These are phyloP conservation scores for Plumapathes pennacea DNA, from an alignment of 92 coral and sea anemone genomes.

Conservation along the genomic window DNA sequence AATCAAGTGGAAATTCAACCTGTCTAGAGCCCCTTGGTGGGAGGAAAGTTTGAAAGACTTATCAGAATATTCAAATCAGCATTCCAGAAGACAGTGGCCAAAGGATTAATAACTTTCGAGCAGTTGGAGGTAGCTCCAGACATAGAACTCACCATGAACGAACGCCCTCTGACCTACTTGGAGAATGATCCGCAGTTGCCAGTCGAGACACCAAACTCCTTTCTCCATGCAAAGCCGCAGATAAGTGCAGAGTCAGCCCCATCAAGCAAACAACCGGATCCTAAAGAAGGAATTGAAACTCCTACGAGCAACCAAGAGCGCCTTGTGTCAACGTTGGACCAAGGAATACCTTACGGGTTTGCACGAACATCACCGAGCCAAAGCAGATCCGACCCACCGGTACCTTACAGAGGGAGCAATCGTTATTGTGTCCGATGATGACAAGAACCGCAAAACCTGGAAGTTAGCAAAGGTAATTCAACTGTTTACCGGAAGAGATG, in stretches of 20 bases:
- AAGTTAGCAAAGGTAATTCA: slow-evolving; percentile 4
- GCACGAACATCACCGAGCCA: neutral
- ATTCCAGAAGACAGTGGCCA: slow-evolving; percentile 8
- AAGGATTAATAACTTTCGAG: slow-evolving; percentile 2
- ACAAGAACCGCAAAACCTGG: slow-evolving; percentile 9
- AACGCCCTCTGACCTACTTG: slow-evolving; percentile 7
- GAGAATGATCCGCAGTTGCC: slow-evolving; percentile 15
- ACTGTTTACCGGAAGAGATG: slow-evolving; percentile 4
- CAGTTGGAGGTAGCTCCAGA: slow-evolving; percentile 8
- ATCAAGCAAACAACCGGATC: slow-evolving; percentile 1
- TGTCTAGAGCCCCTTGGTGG: slow-evolving; percentile 1
- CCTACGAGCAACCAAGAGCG: slow-evolving; percentile 8
- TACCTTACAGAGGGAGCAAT: neutral
- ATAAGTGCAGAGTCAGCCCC: neutral
- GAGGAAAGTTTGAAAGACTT: slow-evolving; percentile 15
- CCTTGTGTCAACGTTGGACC: slow-evolving; percentile 11
- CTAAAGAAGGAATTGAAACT: neutral
- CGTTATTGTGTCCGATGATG: slow-evolving; percentile 2
- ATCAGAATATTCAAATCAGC: slow-evolving; percentile 9
- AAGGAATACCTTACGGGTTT: slow-evolving; percentile 9
- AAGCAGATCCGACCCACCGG: neutral
- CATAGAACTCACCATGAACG: slow-evolving; percentile 9
- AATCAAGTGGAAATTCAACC: too few species aligned
- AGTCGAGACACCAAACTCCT: slow-evolving; percentile 7
- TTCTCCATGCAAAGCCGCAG: slow-evolving; percentile 4